Percentiles rank a stretch among this genome's conserved stretches.
phyloP scores from a whole-genome alignment of 2,113 vertebrate species.

The Nothoprocta perdicaria region DNA sequence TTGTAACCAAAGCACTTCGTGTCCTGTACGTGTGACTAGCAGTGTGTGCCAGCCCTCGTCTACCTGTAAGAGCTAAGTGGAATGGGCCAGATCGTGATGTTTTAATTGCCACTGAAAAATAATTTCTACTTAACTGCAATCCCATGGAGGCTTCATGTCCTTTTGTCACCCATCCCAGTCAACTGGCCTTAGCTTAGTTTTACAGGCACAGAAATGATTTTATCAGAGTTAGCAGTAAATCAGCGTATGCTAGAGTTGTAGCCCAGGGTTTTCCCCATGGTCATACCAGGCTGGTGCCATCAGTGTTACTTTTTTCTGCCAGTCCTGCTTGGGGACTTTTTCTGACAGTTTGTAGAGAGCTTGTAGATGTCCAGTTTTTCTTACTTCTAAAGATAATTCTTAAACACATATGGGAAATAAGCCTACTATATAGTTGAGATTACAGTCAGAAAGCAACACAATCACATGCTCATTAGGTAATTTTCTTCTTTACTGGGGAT shows the following conservation, averaged over 20 bases:
- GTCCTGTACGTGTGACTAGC: background rate
- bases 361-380: background rate
- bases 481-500: background rate
- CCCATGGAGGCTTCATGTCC: background rate
- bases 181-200: background rate
- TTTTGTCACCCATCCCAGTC: background rate
- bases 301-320: background rate
- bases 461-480: background rate
- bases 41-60: background rate
- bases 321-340: background rate
- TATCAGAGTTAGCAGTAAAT: background rate
- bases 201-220: background rate
- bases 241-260: fast-evolving
- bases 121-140: background rate
- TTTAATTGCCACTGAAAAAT: background rate
- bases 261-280: background rate
- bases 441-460: background rate
- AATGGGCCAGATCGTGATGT: background rate
- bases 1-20: background rate
- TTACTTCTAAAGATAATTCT: background rate
- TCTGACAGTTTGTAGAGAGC: background rate
- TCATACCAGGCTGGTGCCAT: background rate
- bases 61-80: background rate
- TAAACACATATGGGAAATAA: background rate
- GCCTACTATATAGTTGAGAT: background rate